phyloP scores from a whole-genome alignment of 2,113 vertebrate species.

The Calonectris borealis region DNA sequence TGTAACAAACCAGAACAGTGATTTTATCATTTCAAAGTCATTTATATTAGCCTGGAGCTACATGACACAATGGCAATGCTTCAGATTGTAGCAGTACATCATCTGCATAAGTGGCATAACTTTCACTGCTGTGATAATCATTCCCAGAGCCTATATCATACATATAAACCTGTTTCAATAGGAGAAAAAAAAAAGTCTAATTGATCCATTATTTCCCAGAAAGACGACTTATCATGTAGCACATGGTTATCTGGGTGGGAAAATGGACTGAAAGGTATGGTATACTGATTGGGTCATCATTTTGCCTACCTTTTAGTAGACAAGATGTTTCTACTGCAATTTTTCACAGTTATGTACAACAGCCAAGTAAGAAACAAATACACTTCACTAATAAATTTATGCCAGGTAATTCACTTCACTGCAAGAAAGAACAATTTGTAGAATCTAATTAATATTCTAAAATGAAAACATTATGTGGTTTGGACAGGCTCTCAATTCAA shows the following conservation, averaged over 20 bases:
- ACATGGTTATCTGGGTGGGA: background rate
- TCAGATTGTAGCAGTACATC: background rate
- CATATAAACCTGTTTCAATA: background rate
- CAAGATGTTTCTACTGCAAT: background rate
- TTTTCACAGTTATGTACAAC: background rate
- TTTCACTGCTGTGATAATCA: background rate
- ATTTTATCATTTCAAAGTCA: constrained; percentile 57
- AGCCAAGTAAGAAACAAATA: background rate
- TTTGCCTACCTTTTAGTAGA: background rate
- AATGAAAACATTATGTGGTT: background rate
- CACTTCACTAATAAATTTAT: background rate
- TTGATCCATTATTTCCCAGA: constrained; percentile 22
- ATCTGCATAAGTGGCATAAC: constrained; percentile 39
- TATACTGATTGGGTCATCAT: background rate
- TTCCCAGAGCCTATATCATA: background rate
- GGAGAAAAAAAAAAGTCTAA: background rate
- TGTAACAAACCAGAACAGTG: constrained; percentile 61
- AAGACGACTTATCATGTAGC: background rate
- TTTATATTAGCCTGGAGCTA: constrained; percentile 31
- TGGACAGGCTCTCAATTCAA: background rate
- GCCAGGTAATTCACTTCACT: background rate
- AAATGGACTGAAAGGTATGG: background rate
- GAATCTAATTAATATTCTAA: background rate
- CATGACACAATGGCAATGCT: constrained; percentile 23
- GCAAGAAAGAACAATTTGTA: background rate